Conservation (phyloP, 2,113 vertebrate genomes). For the Apistogramma diplotaenia region DNA sequence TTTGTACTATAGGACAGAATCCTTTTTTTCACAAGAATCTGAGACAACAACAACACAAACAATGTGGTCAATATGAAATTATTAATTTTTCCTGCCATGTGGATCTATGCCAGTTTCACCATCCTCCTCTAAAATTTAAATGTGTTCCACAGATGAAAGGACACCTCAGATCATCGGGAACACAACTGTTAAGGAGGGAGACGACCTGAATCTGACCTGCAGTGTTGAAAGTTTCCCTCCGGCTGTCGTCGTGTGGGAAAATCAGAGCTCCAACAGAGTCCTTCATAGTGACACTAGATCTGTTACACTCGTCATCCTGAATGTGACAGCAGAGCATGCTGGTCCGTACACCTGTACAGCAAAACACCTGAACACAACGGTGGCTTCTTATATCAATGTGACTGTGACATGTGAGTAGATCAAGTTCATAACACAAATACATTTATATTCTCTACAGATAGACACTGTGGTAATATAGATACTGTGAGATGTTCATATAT, state of each 20-base stretch:
- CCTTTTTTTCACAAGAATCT: too few species aligned
- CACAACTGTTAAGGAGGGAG: constrained; percentile 20
- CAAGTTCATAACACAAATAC: too few species aligned
- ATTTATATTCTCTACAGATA: too few species aligned
- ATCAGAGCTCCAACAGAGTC: neutral
- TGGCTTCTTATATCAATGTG: neutral
- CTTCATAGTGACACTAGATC: neutral
- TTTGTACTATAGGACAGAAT: neutral
- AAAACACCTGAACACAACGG: neutral
- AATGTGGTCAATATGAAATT: too few species aligned
- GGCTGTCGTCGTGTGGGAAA: constrained; percentile 24
- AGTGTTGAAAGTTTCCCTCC: constrained; percentile 41
- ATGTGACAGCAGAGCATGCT: neutral
- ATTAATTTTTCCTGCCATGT: too few species aligned
- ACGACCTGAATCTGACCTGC: constrained; percentile 36
- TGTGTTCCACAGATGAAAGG: constrained; percentile 9
- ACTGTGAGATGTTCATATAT: too few species aligned
- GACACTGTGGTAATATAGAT: too few species aligned
- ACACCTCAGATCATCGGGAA: neutral
- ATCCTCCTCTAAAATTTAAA: neutral
- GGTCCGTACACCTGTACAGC: neutral
- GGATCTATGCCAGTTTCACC: too few species aligned
- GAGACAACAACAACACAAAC: too few species aligned
- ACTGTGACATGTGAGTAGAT: neutral
- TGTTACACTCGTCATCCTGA: neutral